These are phyloP conservation scores for Coreoperca whiteheadi DNA, from an alignment of 2,113 vertebrate species.

Conservation along the genomic window DNA sequence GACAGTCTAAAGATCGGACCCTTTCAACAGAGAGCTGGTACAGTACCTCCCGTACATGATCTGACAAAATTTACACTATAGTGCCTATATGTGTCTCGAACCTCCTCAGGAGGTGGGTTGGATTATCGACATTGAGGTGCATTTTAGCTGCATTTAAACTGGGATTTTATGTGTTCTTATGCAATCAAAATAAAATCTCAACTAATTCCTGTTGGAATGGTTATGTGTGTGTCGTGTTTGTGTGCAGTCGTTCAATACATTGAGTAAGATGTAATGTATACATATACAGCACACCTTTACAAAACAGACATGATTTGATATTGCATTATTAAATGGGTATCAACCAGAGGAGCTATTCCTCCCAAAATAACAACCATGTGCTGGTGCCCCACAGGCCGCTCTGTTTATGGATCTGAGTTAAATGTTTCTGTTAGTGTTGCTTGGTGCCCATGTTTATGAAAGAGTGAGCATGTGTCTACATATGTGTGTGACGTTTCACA, in stretches of 20 bases:
- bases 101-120: constrained; percentile 12
- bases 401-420: too few relatives aligned
- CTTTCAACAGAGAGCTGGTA: too few relatives aligned
- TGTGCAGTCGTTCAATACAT: not conserved
- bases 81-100: not conserved
- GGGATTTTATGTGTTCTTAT: not conserved
- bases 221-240: not conserved
- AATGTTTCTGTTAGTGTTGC: not conserved
- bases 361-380: not conserved
- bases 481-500: not conserved
- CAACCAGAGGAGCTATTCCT: constrained; percentile 20
- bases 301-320: constrained; percentile 27
- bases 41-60: too few relatives aligned
- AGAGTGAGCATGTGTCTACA: not conserved
- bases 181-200: not conserved
- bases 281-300: not conserved
- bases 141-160: not conserved
- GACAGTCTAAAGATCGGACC: too few relatives aligned
- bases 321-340: constrained; percentile 52
- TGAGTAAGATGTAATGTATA: not conserved
- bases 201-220: not conserved
- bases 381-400: not conserved
- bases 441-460: not conserved
- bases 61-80: not conserved
- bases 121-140: not conserved